phyloP scores from a whole-genome alignment of 2,113 vertebrate species.

The Solenodon paradoxus region DNA sequence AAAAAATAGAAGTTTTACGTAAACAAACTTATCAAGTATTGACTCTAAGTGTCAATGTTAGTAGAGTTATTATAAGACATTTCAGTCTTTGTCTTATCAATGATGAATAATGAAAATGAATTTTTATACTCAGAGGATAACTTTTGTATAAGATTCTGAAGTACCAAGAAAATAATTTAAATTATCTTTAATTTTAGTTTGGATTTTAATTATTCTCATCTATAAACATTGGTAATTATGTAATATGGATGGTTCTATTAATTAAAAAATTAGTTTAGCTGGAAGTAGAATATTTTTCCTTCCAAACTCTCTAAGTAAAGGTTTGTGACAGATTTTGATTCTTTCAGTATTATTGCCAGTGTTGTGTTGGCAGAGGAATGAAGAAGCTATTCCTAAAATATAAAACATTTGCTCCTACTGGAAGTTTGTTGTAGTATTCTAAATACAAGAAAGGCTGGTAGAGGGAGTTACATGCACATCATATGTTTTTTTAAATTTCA shows the following conservation, averaged over 20 bases:
- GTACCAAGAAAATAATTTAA: not conserved
- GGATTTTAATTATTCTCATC: not conserved
- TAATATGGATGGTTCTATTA: not conserved
- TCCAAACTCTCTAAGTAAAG: not conserved
- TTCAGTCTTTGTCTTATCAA: not conserved
- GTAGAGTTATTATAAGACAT: not conserved
- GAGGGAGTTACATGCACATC: not conserved
- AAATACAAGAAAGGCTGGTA: not conserved
- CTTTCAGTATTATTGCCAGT: not conserved
- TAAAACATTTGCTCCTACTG: not conserved
- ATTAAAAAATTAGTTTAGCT: not conserved
- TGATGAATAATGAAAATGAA: conserved; percentile 7
- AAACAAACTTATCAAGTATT: not conserved
- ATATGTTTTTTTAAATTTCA: not conserved
- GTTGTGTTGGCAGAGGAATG: conserved; percentile 3
- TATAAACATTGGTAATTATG: not conserved
- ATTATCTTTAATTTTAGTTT: conserved; percentile 29
- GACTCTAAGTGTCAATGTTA: not conserved
- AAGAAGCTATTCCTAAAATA: conserved; percentile 22
- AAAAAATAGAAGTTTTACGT: conserved; percentile 15
- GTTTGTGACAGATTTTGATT: not conserved
- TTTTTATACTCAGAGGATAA: not conserved
- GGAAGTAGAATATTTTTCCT: not conserved
- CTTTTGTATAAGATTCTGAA: not conserved
- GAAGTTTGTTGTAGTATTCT: not conserved